Evolutionary conservation across 2,113 vertebrate genomes (phyloP).

Genomic region (Alethe castanea): DNA sequence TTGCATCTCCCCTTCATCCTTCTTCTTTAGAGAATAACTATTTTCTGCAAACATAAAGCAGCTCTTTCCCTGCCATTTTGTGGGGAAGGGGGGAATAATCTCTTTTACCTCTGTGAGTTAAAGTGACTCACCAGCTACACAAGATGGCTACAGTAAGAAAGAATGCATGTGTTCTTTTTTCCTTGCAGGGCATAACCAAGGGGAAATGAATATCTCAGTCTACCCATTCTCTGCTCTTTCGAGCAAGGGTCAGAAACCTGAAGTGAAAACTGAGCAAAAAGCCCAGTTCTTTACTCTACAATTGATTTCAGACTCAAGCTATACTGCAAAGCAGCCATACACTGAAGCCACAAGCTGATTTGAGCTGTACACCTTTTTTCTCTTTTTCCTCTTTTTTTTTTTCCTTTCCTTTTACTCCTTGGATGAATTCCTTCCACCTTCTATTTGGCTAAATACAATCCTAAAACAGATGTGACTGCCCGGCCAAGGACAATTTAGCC

Average conservation of each 20-base stretch:
- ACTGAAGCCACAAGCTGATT: background rate
- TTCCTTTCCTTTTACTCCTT: background rate
- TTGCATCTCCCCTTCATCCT: background rate
- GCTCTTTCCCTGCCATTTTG: background rate
- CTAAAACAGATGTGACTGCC: conserved; percentile 37
- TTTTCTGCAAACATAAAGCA: background rate
- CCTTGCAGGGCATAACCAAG: background rate
- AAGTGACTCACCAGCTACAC: background rate
- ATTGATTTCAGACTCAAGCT: background rate
- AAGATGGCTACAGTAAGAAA: background rate
- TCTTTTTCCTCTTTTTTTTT: background rate
- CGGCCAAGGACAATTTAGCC: conserved; percentile 62
- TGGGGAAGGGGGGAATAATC: background rate
- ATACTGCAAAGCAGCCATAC: background rate
- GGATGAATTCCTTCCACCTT: background rate
- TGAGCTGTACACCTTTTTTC: background rate
- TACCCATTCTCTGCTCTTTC: background rate
- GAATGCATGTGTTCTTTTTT: background rate
- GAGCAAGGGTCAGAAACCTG: background rate
- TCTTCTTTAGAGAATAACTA: background rate
- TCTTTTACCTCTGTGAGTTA: background rate
- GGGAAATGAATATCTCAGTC: background rate
- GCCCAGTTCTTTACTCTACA: background rate
- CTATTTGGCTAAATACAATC: conserved; percentile 36
- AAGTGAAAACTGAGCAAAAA: conserved; percentile 8